Conservation (phyloP, 2,113 vertebrate species). For the Antennarius striatus region DNA sequence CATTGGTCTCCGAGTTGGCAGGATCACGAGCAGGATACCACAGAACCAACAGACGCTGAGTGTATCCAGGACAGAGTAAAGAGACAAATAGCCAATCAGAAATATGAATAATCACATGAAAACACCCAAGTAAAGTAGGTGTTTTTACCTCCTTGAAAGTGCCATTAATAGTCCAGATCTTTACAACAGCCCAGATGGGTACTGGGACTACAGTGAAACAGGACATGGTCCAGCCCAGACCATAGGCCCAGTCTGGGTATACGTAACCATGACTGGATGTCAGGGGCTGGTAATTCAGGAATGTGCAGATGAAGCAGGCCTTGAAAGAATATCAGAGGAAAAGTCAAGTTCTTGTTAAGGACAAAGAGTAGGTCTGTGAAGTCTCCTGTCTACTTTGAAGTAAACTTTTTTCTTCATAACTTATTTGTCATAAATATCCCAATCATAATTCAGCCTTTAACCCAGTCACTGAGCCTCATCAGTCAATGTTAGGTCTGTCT, state of each 20-base stretch:
- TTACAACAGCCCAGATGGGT: slow-evolving; percentile 44
- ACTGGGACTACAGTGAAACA: slow-evolving; percentile 50
- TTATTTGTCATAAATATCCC: no score
- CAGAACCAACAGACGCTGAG: slow-evolving; percentile 27
- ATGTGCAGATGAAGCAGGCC: slow-evolving; percentile 48
- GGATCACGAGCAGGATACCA: slow-evolving; percentile 2
- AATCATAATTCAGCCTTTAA: no score
- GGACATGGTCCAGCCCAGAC: slow-evolving; percentile 57
- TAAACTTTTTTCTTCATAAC: no score
- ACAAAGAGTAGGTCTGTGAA: background rate
- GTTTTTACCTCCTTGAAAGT: slow-evolving; percentile 48
- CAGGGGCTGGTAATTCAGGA: slow-evolving; percentile 60
- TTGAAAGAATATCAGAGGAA: slow-evolving; percentile 19
- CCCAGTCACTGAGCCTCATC: no score
- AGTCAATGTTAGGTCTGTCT: no score
- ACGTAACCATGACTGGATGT: slow-evolving; percentile 35
- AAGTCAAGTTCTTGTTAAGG: background rate
- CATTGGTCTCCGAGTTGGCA: background rate
- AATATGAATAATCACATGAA: no score
- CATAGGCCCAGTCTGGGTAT: slow-evolving; percentile 63
- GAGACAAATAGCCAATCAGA: background rate
- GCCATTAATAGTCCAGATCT: slow-evolving; percentile 36
- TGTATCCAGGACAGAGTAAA: background rate
- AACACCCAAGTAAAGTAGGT: background rate
- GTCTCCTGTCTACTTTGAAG: no score